A percentile compares a stretch with the other conserved stretches of the same genome.
Conservation (phyloP, 1,140 invertebrate genomes). For the Bombus cullumanus region DNA sequence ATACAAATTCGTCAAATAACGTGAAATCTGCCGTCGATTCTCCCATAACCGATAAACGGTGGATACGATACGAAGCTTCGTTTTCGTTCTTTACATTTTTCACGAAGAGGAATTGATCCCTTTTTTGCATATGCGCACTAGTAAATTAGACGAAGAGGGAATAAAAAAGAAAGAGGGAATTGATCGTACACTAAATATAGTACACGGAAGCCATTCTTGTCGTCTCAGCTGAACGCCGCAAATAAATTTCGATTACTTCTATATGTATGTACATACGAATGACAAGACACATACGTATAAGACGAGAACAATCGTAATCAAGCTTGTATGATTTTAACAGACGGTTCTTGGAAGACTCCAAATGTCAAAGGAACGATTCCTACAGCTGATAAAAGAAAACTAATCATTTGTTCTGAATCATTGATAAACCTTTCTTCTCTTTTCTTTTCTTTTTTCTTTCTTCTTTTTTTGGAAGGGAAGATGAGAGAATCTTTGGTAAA, state of each 20-base stretch:
- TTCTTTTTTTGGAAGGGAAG: no score
- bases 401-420: no score
- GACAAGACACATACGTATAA: constrained; percentile 17
- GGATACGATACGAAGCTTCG: neutral
- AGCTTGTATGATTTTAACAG: constrained; percentile 35
- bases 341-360: neutral
- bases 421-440: no score
- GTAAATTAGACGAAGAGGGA: no score
- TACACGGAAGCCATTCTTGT: neutral
- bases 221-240: no score
- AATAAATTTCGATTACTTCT: neutral
- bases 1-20: neutral
- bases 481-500: no score
- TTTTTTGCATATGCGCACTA: neutral
- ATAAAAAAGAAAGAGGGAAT: neutral
- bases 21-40: neutral
- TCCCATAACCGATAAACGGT: neutral
- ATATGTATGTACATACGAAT: constrained; percentile 30
- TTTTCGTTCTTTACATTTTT: neutral
- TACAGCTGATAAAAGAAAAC: no score
- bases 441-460: no score
- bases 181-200: neutral
- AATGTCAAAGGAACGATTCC: neutral
- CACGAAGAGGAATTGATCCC: neutral
- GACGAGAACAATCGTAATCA: constrained; percentile 35